A percentile compares a stretch with the other conserved stretches of the same genome.
Conservation (phyloP, 2,888 invertebrate genomes). For the Clusia tigrina region DNA sequence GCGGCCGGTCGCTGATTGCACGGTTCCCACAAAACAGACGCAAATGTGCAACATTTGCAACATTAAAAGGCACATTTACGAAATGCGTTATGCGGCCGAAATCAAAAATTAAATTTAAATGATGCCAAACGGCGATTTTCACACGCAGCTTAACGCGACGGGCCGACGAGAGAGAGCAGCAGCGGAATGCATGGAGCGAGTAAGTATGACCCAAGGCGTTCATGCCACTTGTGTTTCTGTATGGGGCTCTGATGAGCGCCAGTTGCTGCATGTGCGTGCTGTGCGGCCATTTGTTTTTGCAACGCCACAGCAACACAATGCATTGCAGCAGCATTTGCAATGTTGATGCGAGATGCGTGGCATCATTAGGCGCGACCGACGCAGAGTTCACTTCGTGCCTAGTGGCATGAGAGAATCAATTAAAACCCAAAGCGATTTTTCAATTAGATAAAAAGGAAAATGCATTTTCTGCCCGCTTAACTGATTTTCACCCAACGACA, state of each 20-base stretch:
- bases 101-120: not conserved
- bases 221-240: no score
- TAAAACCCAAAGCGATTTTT: slow-evolving; percentile 8
- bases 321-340: not conserved
- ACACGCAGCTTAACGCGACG: not conserved
- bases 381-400: not conserved
- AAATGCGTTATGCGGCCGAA: not conserved
- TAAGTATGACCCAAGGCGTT: no score
- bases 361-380: not conserved
- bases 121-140: not conserved
- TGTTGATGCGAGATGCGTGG: not conserved
- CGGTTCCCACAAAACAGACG: not conserved
- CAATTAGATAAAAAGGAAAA: not conserved
- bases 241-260: no score
- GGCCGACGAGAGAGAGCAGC: no score
- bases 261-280: not conserved
- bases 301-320: not conserved
- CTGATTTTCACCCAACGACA: no score
- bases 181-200: no score
- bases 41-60: not conserved
- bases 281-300: not conserved
- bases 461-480: not conserved
- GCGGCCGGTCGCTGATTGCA: no score
- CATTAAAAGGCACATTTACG: not conserved
- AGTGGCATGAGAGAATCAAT: not conserved